Evolutionary conservation across 2,113 vertebrate genomes (phyloP), one percentile per base, ranked within the genome.

Genomic region (Seriola rivoliana): DNA sequence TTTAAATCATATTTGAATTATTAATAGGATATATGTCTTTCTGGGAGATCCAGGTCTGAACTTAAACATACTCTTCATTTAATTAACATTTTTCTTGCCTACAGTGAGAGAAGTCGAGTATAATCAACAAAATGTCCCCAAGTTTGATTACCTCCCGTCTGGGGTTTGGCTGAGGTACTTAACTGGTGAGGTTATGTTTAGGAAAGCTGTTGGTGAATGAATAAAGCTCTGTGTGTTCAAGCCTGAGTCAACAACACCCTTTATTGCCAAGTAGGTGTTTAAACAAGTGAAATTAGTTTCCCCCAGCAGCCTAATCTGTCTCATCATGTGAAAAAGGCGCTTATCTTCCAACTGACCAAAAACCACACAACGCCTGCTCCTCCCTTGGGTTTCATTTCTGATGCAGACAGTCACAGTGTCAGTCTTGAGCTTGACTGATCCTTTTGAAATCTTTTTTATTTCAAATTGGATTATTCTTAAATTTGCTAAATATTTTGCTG

Each of bases 51-150:
- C 12, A 25, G 10, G 63, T 57, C 46, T 62, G 44, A 62, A 70
- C 34, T 55, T 57, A 16, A 5, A 52, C n/a, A 21, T 52, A 32
- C 21, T 32, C 4, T 65, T 3, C 0, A 10, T 81, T 77, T 78
- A 62, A 57, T 71, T 80, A 21, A 69, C 38, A 3, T 40, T 1
- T 25, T 13, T 36, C 3, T 21, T 21, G 12, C 55, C 72, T 42
- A 5, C 68, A 25, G 73, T 4, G 32, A 60, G 23, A 71, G 9
- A 54, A 36, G 70, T 58, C 60, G 54, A 59, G 44, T 64, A 29
- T 69, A 79, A 72, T 32, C 29, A 64, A 86, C 80, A 87, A 59
- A 80, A 64, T 34, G 65, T 77, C 55, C 72, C 68, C 2, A 0
- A 50, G 25, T 74, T 71, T 40, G 68, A 78, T 75, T 55, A 60